Evolutionary conservation across 2,888 invertebrate species (phyloP).

Genomic region (Gibbula magus): DNA sequence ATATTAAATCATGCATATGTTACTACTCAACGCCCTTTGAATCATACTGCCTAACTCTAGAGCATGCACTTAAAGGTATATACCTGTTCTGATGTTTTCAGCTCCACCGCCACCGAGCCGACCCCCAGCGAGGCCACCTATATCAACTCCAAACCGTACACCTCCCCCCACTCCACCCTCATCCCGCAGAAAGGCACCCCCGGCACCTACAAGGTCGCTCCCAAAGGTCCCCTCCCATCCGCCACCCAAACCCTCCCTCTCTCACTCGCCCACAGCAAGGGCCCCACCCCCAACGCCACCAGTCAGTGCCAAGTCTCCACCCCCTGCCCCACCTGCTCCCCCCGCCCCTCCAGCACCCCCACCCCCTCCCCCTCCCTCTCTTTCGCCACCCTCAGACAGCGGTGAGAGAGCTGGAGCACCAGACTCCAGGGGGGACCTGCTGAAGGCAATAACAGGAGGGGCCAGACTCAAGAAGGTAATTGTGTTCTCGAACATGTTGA

Average conservation of each 20-base stretch:
- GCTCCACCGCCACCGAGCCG: slow-evolving; percentile 40
- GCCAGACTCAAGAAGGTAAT: slow-evolving; percentile 80
- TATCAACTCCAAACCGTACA: slow-evolving; percentile 31
- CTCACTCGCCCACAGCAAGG: slow-evolving; percentile 16
- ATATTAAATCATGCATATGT: too few relatives aligned
- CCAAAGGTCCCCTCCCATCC: slow-evolving; percentile 44
- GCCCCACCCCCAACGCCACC: slow-evolving; percentile 54
- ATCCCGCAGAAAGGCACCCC: slow-evolving; percentile 31
- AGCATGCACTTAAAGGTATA: too few relatives aligned
- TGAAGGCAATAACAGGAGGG: slow-evolving; percentile 61
- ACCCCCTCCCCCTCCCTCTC: slow-evolving; percentile 47
- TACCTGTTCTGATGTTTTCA: not conserved
- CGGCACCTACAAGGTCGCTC: slow-evolving; percentile 51
- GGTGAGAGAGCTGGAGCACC: too few relatives aligned
- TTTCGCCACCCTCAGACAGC: slow-evolving; percentile 45
- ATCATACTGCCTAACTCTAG: too few relatives aligned
- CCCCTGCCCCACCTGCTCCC: slow-evolving; percentile 41
- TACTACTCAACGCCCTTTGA: too few relatives aligned
- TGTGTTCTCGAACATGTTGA: slow-evolving; percentile 46
- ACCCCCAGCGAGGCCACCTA: slow-evolving; percentile 47
- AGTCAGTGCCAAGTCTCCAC: slow-evolving; percentile 37
- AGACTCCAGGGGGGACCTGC: slow-evolving; percentile 37
- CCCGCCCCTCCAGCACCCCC: slow-evolving; percentile 39
- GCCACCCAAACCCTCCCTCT: slow-evolving; percentile 47
- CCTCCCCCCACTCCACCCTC: slow-evolving; percentile 47